A percentile compares a stretch with the other conserved stretches of the same genome.
Evolutionary conservation across 2,888 invertebrate species (phyloP).

Genomic region (Cantharis flavilabris): DNA sequence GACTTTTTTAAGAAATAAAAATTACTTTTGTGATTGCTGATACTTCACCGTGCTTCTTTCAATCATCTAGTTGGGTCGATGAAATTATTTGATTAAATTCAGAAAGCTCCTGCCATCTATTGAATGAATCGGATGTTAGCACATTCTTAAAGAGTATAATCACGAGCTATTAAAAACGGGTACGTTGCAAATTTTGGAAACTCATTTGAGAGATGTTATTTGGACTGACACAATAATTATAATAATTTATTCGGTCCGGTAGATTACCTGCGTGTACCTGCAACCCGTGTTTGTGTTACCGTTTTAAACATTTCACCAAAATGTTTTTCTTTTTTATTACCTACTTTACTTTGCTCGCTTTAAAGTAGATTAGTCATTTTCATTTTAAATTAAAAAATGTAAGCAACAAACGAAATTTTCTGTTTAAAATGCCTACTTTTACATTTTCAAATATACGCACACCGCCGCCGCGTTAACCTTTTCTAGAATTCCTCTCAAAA

Average conservation of each 20-base stretch:
- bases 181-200: not conserved
- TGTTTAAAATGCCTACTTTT: not conserved
- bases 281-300: not conserved
- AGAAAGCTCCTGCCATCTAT: not conserved
- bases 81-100: too few species aligned
- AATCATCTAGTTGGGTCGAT: too few species aligned
- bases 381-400: not conserved
- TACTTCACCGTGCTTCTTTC: too few species aligned
- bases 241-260: not conserved
- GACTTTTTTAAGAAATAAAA: too few species aligned
- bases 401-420: not conserved
- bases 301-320: not conserved
- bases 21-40: too few species aligned
- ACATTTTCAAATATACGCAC: not conserved
- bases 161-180: not conserved
- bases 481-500: not conserved
- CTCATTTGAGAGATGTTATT: not conserved
- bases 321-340: not conserved
- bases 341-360: not conserved
- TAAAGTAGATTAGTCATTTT: not conserved
- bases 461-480: not conserved
- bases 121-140: not conserved
- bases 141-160: not conserved
- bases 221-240: not conserved
- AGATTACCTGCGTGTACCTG: not conserved